Evolutionary conservation across 2,888 invertebrate genomes (phyloP).

Genomic region (Pseudanteris insignis): DNA sequence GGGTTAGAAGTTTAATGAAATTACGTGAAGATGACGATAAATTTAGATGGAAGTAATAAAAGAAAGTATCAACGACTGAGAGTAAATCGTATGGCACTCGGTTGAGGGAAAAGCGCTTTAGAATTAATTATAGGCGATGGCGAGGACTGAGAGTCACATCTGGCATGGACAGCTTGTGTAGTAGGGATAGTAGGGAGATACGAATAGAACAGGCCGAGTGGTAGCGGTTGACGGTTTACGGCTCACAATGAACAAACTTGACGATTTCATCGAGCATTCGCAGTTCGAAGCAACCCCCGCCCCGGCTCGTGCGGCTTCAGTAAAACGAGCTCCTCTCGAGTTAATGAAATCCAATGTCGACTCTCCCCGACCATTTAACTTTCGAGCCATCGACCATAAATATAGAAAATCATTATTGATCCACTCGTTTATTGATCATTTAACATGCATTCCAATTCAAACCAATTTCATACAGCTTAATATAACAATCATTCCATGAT

Average conservation of each 20-base stretch:
- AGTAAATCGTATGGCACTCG: conserved; percentile 10
- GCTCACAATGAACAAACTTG: conserved; percentile 39
- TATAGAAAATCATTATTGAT: conserved; percentile 45
- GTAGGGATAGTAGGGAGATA: conserved; percentile 25
- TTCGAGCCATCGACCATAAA: conserved; percentile 29
- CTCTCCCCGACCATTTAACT: conserved; percentile 35
- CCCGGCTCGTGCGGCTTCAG: conserved; percentile 32
- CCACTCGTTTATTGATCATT: conserved; percentile 17
- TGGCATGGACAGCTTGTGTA: conserved; percentile 58
- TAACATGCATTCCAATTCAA: conserved; percentile 3
- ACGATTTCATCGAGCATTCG: conserved; percentile 41
- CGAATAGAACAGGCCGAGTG: conserved; percentile 36
- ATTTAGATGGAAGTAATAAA: no score
- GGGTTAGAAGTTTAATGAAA: no score
- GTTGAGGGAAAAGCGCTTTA: conserved; percentile 46
- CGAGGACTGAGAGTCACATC: conserved; percentile 54
- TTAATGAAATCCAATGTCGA: conserved; percentile 51
- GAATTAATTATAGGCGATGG: conserved; percentile 58
- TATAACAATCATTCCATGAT: no score
- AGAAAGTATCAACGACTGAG: conserved; percentile 22
- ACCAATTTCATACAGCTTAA: no score
- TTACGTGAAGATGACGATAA: no score
- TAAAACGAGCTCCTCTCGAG: conserved; percentile 49
- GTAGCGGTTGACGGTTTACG: conserved; percentile 30
- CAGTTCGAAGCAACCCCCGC: conserved; percentile 21